Evolutionary conservation across 2,113 vertebrate species (phyloP).

Genomic region (Thamnaconus septentrionalis): DNA sequence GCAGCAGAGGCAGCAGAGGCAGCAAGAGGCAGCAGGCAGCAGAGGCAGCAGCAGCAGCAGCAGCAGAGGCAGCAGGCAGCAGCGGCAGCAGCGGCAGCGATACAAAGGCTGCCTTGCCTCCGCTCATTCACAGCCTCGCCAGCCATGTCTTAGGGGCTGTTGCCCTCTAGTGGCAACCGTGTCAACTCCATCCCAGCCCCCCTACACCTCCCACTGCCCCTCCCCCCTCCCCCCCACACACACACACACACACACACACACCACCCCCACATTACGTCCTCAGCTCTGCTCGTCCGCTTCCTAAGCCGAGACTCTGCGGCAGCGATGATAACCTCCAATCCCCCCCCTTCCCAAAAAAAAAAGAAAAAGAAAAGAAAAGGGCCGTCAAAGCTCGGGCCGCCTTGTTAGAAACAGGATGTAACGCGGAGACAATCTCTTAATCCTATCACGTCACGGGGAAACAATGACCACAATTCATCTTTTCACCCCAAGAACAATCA

Average conservation of each 20-base stretch:
- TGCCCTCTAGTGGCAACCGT: conserved; percentile 72
- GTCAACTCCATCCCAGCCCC: conserved; percentile 19
- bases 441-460: not conserved
- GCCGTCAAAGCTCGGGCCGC: no score
- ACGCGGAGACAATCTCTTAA: no score
- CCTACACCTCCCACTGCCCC: not conserved
- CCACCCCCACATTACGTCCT: no score
- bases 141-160: conserved; percentile 55
- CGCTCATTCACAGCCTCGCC: conserved; percentile 45
- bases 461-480: not conserved
- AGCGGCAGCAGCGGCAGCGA: no score
- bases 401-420: no score
- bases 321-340: conserved; percentile 8
- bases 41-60: no score
- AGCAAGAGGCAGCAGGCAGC: no score
- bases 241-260: not conserved
- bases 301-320: not conserved
- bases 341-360: not conserved
- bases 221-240: no score
- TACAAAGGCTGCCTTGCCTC: conserved; percentile 29
- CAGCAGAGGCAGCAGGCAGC: no score
- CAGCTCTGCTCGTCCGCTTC: no score
- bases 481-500: not conserved
- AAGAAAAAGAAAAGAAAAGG: not conserved
- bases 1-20: no score